Evolutionary conservation across 2,113 vertebrate genomes (phyloP).

Genomic region (Amphiprion ocellaris): DNA sequence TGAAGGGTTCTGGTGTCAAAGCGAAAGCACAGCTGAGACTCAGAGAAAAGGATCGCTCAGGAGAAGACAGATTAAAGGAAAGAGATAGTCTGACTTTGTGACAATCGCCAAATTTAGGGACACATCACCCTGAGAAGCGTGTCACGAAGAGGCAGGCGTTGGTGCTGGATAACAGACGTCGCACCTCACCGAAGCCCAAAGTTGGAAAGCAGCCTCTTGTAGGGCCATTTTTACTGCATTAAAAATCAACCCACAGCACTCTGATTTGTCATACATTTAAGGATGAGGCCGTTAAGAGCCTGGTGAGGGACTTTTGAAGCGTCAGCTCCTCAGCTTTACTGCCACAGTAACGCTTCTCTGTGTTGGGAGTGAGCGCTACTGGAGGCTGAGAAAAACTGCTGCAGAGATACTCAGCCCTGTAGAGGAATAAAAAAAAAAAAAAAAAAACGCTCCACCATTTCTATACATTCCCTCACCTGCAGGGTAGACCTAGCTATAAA

Average conservation of each 20-base stretch:
- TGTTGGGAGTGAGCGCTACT: conserved; percentile 32
- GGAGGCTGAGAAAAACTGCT: conserved; percentile 24
- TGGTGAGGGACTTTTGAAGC: conserved; percentile 53
- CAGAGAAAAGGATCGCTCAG: background rate
- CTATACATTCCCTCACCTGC: conserved; percentile 35
- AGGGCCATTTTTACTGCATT: conserved; percentile 38
- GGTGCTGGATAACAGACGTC: conserved; percentile 22
- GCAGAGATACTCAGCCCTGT: conserved; percentile 47
- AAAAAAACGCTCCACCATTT: conserved; percentile 32
- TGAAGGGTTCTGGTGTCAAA: conserved; percentile 37
- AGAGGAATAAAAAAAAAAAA: conserved; percentile 8
- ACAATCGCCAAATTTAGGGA: conserved; percentile 28
- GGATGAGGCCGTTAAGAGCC: conserved; percentile 47
- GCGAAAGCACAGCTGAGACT: conserved; percentile 32
- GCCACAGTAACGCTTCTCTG: conserved; percentile 47
- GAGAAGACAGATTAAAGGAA: conserved; percentile 11
- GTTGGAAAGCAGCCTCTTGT: conserved; percentile 1
- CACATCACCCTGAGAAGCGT: conserved; percentile 10
- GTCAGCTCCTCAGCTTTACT: conserved; percentile 53
- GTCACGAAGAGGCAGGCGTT: conserved; percentile 2
- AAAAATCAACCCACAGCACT: conserved; percentile 43
- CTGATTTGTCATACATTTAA: conserved; percentile 49
- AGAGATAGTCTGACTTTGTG: conserved; percentile 2
- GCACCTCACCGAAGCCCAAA: background rate
- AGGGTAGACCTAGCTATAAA: conserved; percentile 40